Evolutionary conservation across 1,140 invertebrate species (phyloP).

Genomic region (Theocolax elegans): DNA sequence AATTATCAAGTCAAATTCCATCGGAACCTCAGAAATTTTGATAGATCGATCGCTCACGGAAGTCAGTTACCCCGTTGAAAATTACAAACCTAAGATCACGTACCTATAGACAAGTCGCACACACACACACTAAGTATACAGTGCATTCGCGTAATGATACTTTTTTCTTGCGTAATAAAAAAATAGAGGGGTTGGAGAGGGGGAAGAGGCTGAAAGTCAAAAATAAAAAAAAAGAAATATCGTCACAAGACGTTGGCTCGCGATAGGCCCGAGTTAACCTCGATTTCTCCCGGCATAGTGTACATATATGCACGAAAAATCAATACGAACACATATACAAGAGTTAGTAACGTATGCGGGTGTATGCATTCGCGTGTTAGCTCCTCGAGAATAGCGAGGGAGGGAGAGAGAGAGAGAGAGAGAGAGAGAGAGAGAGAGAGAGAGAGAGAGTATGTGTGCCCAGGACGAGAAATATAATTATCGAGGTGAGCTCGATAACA

Average conservation of each 20-base stretch:
- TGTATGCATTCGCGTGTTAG: not conserved
- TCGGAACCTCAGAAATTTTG: no score
- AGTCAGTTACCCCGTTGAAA: no score
- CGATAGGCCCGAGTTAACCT: constrained; percentile 53
- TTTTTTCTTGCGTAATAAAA: no score
- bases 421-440: no score
- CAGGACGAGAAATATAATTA: not conserved
- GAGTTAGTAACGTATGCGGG: not conserved
- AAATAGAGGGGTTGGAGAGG: no score
- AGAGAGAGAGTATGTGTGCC: no score
- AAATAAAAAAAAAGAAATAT: constrained; percentile 3
- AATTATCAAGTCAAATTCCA: no score
- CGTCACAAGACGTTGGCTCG: no score
- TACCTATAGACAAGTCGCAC: no score
- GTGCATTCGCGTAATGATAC: no score
- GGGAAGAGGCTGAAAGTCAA: not conserved
- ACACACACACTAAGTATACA: no score
- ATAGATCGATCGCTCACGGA: no score
- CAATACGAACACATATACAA: constrained; percentile 59
- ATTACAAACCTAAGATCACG: not conserved
- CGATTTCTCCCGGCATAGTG: constrained; percentile 44
- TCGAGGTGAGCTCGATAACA: not conserved
- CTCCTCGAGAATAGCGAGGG: not conserved
- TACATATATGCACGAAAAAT: constrained; percentile 60
- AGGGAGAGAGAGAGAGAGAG: not conserved